Evolutionary conservation across 2,888 invertebrate genomes (phyloP), one percentile per base, ranked within the genome.

Genomic region (Caenorhabditis angaria): DNA sequence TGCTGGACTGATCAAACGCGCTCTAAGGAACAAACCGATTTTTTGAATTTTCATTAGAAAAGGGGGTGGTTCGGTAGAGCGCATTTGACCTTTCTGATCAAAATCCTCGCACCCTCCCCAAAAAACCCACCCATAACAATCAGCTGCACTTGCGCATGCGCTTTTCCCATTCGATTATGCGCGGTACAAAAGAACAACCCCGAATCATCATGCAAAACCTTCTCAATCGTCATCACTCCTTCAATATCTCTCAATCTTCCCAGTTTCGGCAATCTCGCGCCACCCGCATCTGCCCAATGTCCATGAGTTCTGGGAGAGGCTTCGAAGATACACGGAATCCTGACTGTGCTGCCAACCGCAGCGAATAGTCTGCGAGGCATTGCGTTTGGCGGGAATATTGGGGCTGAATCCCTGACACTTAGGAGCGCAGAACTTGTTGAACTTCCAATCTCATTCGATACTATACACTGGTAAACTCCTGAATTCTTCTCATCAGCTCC

Each of bases 161-260:
- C 75, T 41, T 75, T 75, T 18, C 86, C 86, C 1, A 81, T 48
- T 47, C 82, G 78, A 60, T 86, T 86, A 27, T 70, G 72, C 3
- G 82, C 86, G 2, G 81, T 78, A 54, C 86, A 86, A 55, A 82
- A 82, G 72, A 83, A 86, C 20, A 83, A 71, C 22, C 82, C 84
- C 14, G 81, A 79, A 69, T 86, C 86, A 29, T 80, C 72, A 32
- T 67, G 54, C 0, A 70, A 57, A 2, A 82, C 77, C 18, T 75
- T 63, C 35, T 80, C 78, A 35, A 82, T 79, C 27, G 58, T 57
- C 29, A 82, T 70, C 4, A 76, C 48, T 2, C 82, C 78, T n/a
- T 78, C 63, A 22, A 74, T 67, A 28, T 78, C 76, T 3, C 78
- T 51, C 14, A 80, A 67, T 47, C 81, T 57, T 47, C 81, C 81